Percentiles rank a stretch among this genome's conserved stretches.
These are phyloP conservation scores for Brachyalestes nurse DNA, from an alignment of 2,797 vertebrate species.

Conservation along the genomic window DNA sequence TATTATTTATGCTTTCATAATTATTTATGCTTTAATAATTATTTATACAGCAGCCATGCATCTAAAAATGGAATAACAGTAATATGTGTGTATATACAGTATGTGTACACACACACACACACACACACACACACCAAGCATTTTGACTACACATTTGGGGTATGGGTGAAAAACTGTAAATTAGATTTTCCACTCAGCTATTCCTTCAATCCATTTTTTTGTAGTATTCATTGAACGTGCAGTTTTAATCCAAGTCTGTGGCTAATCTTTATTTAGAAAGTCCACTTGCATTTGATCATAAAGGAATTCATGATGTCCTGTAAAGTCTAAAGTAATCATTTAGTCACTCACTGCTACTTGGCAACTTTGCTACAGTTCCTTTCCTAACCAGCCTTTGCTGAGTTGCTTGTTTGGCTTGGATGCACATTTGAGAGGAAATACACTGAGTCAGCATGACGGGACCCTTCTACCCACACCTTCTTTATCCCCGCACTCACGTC, in stretches of 20 bases:
- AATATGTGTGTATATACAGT: too few species aligned
- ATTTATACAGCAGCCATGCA: too few species aligned
- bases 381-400: background rate
- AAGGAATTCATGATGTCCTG: background rate
- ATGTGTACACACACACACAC: too few species aligned
- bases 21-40: too few species aligned
- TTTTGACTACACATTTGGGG: too few species aligned
- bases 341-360: background rate
- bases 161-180: background rate
- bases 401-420: background rate
- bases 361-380: background rate
- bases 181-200: too few species aligned
- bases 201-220: background rate
- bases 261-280: background rate
- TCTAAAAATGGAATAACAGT: too few species aligned
- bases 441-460: constrained; percentile 10
- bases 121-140: too few species aligned
- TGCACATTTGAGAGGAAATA: background rate
- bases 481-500: constrained; percentile 83
- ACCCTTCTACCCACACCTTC: background rate
- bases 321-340: background rate
- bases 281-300: background rate
- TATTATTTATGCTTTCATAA: too few species aligned
- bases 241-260: background rate
- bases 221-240: background rate